Percentiles rank a stretch among this genome's conserved stretches.
Conservation (phyloP, 1,140 invertebrate genomes). For the Drosophila busckii region DNA sequence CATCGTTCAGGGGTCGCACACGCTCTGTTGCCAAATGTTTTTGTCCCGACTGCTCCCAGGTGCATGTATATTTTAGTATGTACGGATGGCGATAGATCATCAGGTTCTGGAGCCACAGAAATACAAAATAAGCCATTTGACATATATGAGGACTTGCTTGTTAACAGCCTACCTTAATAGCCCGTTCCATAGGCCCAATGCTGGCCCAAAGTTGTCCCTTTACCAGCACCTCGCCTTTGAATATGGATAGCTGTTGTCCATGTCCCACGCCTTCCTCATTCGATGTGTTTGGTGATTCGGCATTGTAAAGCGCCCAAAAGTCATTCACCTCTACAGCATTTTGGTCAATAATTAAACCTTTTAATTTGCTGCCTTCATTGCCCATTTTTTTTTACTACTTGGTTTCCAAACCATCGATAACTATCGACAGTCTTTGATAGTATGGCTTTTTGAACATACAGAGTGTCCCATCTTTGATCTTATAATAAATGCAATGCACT, state of each 20-base stretch:
- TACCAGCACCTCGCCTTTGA: constrained; percentile 83
- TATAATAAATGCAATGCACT: no score
- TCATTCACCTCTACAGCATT: constrained; percentile 87
- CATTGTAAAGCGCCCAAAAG: constrained; percentile 87
- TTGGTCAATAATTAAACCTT: constrained; percentile 86
- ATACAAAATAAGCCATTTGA: background rate
- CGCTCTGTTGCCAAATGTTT: constrained; percentile 88
- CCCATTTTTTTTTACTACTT: constrained; percentile 83
- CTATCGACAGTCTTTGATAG: no score
- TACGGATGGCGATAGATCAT: constrained; percentile 89
- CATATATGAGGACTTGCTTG: background rate
- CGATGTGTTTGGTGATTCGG: constrained; percentile 81
- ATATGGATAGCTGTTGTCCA: constrained; percentile 84
- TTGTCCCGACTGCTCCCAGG: constrained; percentile 86
- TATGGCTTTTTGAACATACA: no score
- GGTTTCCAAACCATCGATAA: no score
- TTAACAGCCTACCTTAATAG: constrained; percentile 82
- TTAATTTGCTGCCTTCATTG: constrained; percentile 86
- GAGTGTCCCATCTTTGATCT: no score
- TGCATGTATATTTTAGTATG: constrained; percentile 88
- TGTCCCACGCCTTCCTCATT: constrained; percentile 81
- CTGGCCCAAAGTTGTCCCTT: constrained; percentile 82
- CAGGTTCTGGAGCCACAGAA: constrained; percentile 83
- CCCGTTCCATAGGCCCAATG: constrained; percentile 85
- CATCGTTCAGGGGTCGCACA: constrained; percentile 84